Evolutionary conservation across 2,797 vertebrate species (phyloP).

Genomic region (Peromyscus nudipes): DNA sequence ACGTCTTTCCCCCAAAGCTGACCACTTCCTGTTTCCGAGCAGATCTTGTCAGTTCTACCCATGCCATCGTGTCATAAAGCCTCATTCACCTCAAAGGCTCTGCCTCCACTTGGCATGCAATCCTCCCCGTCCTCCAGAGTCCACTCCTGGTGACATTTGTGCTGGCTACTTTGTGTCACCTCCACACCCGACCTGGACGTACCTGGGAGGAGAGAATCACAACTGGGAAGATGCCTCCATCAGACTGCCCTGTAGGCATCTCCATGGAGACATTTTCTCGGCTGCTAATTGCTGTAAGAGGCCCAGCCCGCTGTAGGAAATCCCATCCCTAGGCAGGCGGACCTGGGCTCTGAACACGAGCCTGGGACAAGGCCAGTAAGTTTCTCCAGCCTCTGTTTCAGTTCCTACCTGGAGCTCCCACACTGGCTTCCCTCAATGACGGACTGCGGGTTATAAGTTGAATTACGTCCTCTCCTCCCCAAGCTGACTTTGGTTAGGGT

Average conservation of each 20-base stretch:
- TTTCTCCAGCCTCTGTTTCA: neutral
- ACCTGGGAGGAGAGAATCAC: neutral
- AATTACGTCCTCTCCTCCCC: too few species aligned
- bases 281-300: neutral
- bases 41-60: conserved; percentile 26
- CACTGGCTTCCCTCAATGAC: neutral
- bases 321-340: neutral
- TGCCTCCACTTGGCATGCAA: neutral
- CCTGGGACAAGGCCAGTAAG: neutral
- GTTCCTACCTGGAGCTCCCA: neutral
- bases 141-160: neutral
- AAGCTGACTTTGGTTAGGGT: neutral
- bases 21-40: neutral
- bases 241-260: neutral
- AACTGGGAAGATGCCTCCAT: neutral
- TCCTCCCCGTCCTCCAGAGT: conserved; percentile 2
- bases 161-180: neutral
- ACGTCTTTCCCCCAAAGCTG: neutral
- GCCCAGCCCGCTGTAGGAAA: neutral
- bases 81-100: neutral
- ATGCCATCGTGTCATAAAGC: neutral
- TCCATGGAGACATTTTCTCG: neutral
- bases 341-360: neutral
- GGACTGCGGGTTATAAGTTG: too few species aligned
- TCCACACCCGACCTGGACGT: neutral